Evolutionary conservation across 2,888 invertebrate species (phyloP).

Genomic region (Machimus atricapillus): DNA sequence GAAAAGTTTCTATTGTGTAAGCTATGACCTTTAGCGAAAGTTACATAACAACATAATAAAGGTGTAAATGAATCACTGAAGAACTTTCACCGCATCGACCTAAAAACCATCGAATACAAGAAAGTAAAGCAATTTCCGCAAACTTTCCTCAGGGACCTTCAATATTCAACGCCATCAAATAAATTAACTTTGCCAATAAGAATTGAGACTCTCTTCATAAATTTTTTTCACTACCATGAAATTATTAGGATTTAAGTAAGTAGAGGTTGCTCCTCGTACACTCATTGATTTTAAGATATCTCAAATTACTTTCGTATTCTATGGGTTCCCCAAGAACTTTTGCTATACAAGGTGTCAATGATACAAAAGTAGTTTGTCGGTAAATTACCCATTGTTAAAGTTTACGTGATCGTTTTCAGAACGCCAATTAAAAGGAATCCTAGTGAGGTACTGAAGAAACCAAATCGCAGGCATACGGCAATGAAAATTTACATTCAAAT

Average conservation of each 20-base stretch:
- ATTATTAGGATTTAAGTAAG: background rate
- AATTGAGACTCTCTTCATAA: background rate
- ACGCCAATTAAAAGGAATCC: background rate
- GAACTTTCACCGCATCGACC: background rate
- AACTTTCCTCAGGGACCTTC: background rate
- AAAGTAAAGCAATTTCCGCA: background rate
- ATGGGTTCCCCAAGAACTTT: background rate
- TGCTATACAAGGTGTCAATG: background rate
- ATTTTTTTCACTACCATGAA: background rate
- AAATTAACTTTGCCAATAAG: background rate
- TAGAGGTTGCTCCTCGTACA: background rate
- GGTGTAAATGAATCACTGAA: slow-evolving; percentile 9
- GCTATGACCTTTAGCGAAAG: background rate
- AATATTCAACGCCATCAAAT: background rate
- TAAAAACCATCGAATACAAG: background rate
- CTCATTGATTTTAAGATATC: background rate
- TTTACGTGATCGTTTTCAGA: background rate
- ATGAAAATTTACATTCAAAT: no score
- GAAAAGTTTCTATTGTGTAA: background rate
- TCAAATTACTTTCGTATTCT: background rate
- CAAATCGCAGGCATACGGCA: background rate
- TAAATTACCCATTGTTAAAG: background rate
- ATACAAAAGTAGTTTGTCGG: background rate
- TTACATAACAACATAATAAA: slow-evolving; percentile 11
- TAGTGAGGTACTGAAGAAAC: background rate